Evolutionary conservation across 2,113 vertebrate species (phyloP), one percentile per base, ranked within the genome.

Genomic region (Psittacula cyanocephala): DNA sequence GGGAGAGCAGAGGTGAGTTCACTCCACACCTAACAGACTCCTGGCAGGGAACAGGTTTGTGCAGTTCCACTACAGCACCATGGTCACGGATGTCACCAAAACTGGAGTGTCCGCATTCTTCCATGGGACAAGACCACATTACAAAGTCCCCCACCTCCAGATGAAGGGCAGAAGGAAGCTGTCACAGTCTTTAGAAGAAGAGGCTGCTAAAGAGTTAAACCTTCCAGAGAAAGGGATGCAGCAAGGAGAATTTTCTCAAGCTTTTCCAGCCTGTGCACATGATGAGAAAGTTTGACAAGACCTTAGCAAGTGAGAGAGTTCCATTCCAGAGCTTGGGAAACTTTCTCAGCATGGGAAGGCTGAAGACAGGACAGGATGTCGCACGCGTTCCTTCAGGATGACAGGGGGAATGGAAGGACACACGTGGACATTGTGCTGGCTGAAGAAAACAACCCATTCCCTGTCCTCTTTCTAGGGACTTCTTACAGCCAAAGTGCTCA

Each of bases 211-310:
- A 74, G 88, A 84, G 92, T 97, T 96, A 96, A 96, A 78, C 6
- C 68, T 43, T 33, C 28, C 33, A 10, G 6, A 81, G 60, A 90
- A 77, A 41, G n/a, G 37, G 76, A 20, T 50, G 60, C 49, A 88
- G 75, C 53, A 70, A 86, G n/a, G 76, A 95, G 62, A 60, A 95
- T 33, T 95, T 97, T 96, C 96, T 97, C 96, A 96, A 95, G 96
- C 88, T 92, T 18, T 59, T 90, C n/a, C 82, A 88, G 88, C 59
- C 49, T 0, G 0, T 68, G 81, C 89, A 89, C 35, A 28, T 93
- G 92, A 86, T 97, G 94, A 96, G 93, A 92, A 95, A 96, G 81
- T 93, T 13, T 60, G 83, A 86, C 31, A 27, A 86, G 77, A 84
- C 50, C 83, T 33, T 78, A 53, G 55, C 55, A 87, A 71, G 15